Conservation (phyloP, 2,113 vertebrate species). For the Cavia porcellus region DNA sequence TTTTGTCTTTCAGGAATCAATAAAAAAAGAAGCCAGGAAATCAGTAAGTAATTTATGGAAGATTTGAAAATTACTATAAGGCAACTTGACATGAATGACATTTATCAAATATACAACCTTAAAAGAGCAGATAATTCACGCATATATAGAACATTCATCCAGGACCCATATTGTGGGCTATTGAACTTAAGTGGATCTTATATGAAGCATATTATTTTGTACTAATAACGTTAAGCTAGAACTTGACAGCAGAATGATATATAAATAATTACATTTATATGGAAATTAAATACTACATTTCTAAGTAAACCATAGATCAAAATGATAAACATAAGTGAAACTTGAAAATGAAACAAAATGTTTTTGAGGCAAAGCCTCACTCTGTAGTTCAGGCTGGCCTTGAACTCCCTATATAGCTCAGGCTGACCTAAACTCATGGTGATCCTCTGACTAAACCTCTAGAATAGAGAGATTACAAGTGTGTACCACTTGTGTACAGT, state of each 20-base stretch:
- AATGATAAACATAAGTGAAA: neutral
- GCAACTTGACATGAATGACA: neutral
- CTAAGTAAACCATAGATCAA: neutral
- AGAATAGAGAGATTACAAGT: accelerated
- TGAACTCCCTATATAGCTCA: too few species aligned
- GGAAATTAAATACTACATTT: neutral
- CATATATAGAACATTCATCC: neutral
- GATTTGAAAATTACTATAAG: neutral
- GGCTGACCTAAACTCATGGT: neutral
- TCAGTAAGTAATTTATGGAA: neutral
- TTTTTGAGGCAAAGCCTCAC: neutral
- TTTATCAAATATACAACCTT: neutral
- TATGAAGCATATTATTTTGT: neutral
- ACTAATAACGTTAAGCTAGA: neutral
- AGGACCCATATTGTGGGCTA: neutral
- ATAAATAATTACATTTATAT: neutral
- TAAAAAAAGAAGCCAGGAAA: neutral
- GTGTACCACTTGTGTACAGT: too few species aligned
- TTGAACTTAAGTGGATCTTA: neutral
- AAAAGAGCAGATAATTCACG: neutral
- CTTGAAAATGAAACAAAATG: neutral
- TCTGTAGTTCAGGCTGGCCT: neutral
- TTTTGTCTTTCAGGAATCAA: neutral
- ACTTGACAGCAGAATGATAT: neutral
- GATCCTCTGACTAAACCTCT: neutral